Percentiles rank a stretch among this genome's conserved stretches.
These are phyloP conservation scores for Atherinosoma microstoma DNA, from an alignment of 2,797 vertebrate species.

Conservation along the genomic window DNA sequence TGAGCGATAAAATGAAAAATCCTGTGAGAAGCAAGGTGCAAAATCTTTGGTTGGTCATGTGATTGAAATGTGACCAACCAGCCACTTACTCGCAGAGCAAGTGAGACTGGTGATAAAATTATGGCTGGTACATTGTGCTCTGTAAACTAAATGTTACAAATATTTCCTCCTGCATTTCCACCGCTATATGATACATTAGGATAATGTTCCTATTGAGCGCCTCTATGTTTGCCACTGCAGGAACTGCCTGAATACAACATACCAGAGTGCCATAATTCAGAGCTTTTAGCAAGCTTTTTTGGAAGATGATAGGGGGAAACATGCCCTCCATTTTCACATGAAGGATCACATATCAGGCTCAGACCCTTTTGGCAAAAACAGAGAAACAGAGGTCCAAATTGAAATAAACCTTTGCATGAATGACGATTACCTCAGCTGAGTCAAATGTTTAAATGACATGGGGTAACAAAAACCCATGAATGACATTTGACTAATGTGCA, in stretches of 20 bases:
- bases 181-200: conserved; percentile 34
- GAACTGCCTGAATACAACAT: conserved; percentile 33
- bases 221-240: conserved; percentile 45
- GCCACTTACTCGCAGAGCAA: neutral
- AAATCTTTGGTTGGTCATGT: neutral
- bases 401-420: conserved; percentile 5
- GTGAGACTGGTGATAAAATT: conserved; percentile 1
- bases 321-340: conserved; percentile 36
- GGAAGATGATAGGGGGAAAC: conserved; percentile 59
- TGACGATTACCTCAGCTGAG: neutral
- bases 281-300: conserved; percentile 59
- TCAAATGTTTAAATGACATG: neutral
- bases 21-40: neutral
- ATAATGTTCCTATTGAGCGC: conserved; percentile 48
- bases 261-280: conserved; percentile 55
- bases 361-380: conserved; percentile 32
- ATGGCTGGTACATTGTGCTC: conserved; percentile 7
- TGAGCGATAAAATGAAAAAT: neutral
- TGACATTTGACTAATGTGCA: neutral
- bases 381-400: conserved; percentile 36
- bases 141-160: conserved; percentile 21
- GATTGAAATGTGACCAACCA: neutral
- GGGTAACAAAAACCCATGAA: neutral
- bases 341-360: conserved; percentile 58
- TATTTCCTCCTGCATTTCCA: conserved; percentile 32